Conservation (phyloP, 2,113 vertebrate genomes). For the Burhinus oedicnemus region DNA sequence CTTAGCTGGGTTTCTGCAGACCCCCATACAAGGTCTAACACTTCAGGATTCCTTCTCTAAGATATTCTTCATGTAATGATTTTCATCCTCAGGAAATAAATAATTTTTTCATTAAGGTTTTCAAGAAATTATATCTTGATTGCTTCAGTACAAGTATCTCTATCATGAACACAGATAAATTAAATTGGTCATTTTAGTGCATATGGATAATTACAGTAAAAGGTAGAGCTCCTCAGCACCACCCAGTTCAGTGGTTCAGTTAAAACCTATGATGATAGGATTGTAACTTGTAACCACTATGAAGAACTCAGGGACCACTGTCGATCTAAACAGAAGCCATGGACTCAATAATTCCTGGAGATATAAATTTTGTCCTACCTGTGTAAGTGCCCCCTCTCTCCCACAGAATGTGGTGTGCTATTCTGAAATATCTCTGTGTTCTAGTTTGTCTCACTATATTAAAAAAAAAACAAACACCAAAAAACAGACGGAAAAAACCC, state of each 20-base stretch:
- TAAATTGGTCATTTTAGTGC: not conserved
- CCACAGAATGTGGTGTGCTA: not conserved
- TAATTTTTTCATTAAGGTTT: not conserved
- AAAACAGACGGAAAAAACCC: too few species aligned
- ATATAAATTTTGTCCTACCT: not conserved
- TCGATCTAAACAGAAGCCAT: not conserved
- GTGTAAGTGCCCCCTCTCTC: not conserved
- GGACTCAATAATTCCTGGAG: not conserved
- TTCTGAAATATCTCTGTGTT: not conserved
- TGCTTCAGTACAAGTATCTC: not conserved
- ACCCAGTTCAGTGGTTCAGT: not conserved
- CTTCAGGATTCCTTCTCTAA: not conserved
- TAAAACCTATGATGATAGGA: not conserved
- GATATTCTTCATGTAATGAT: not conserved
- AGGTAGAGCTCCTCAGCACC: not conserved
- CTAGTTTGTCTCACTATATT: not conserved
- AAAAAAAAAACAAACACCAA: not conserved
- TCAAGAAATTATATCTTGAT: not conserved
- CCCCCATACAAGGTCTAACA: not conserved
- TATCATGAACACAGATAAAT: not conserved
- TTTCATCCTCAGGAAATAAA: not conserved
- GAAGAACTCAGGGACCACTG: not conserved
- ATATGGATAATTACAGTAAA: not conserved
- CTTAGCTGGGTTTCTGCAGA: not conserved
- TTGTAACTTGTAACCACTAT: not conserved